Evolutionary conservation across 1,140 invertebrate genomes (phyloP).

Genomic region (Drosophila lowei): DNA sequence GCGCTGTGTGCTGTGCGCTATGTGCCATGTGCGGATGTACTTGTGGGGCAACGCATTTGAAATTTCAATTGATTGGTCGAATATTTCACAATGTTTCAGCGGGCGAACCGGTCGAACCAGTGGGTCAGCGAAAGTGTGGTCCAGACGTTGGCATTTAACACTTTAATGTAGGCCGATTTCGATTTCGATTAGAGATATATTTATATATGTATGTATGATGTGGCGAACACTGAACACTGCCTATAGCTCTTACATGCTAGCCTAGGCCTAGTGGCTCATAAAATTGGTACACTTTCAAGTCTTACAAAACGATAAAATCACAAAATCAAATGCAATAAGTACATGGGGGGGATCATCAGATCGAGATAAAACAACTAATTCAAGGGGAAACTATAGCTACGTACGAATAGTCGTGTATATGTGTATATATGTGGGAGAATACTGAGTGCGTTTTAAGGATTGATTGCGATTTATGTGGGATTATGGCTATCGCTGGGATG

Average conservation of each 20-base stretch:
- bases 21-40: too few species aligned
- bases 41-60: constrained; percentile 7
- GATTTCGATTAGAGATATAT: constrained; percentile 34
- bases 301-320: constrained; percentile 33
- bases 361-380: background rate
- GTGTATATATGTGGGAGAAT: constrained; percentile 32
- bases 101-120: constrained; percentile 24
- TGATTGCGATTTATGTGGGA: constrained; percentile 5
- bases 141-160: constrained; percentile 46
- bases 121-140: background rate
- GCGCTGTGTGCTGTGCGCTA: background rate
- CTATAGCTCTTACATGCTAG: constrained; percentile 10
- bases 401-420: constrained; percentile 1
- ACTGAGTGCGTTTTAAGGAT: constrained; percentile 52
- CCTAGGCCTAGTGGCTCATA: constrained; percentile 21
- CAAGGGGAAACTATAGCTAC: constrained; percentile 19
- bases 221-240: constrained; percentile 38
- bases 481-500: too few species aligned
- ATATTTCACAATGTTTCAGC: constrained; percentile 18
- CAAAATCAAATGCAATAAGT: constrained; percentile 44
- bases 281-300: constrained; percentile 35
- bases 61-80: constrained; percentile 43
- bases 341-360: constrained; percentile 1
- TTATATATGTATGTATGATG: background rate
- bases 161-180: constrained; percentile 38